Conservation (phyloP, 2,797 vertebrate species). For the Arnoldichthys spilopterus region DNA sequence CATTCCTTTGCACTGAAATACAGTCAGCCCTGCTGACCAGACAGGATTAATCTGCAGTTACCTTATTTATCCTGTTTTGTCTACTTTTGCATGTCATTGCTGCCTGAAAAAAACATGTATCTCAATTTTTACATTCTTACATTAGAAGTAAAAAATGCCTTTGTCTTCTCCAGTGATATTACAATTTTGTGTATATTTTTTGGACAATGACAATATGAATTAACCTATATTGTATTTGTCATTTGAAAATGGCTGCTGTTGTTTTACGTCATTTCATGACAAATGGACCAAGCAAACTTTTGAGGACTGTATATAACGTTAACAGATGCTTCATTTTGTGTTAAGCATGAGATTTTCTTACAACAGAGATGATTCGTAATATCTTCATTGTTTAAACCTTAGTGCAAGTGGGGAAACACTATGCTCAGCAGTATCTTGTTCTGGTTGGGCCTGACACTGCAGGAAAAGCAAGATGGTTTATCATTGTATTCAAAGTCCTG, state of each 20-base stretch:
- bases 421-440: background rate
- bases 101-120: too few relatives aligned
- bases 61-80: background rate
- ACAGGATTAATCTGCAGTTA: background rate
- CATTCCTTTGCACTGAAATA: background rate
- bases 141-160: too few relatives aligned
- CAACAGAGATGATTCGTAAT: background rate
- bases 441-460: background rate
- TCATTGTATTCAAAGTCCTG: background rate
- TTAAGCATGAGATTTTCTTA: background rate
- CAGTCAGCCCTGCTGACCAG: background rate
- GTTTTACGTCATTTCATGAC: too few relatives aligned
- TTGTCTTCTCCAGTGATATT: too few relatives aligned
- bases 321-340: background rate
- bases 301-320: too few relatives aligned
- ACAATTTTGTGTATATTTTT: too few relatives aligned
- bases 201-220: too few relatives aligned
- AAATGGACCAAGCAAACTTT: too few relatives aligned
- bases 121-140: too few relatives aligned
- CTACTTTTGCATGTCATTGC: too few relatives aligned
- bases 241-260: too few relatives aligned
- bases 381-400: background rate
- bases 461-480: conserved; percentile 6
- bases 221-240: too few relatives aligned
- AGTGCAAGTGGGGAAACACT: background rate